A percentile compares a stretch with the other conserved stretches of the same genome.
Conservation (phyloP, 2,888 invertebrate species). For the Leptarthrus brevirostris region DNA sequence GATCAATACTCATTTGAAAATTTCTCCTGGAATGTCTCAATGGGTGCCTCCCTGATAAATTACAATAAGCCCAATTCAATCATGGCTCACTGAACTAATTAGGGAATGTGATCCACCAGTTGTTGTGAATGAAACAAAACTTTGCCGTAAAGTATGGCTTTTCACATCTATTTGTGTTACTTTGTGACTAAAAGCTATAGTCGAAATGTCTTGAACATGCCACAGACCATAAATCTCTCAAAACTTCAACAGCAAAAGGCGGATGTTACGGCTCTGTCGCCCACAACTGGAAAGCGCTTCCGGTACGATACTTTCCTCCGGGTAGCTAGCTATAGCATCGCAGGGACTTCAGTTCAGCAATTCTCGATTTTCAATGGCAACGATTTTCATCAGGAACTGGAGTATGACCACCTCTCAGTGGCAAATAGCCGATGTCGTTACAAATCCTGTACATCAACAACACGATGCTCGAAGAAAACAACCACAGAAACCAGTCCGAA, state of each 20-base stretch:
- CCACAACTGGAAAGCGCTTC: not conserved
- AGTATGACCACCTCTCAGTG: not conserved
- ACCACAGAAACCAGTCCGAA: no score
- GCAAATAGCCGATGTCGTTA: not conserved
- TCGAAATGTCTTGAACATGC: conserved; percentile 33
- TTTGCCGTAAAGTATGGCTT: conserved; percentile 31
- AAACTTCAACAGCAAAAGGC: conserved; percentile 44
- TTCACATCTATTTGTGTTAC: conserved; percentile 40
- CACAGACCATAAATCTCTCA: conserved; percentile 37
- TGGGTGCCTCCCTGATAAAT: not conserved
- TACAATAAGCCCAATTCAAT: not conserved
- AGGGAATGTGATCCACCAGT: not conserved
- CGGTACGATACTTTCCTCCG: not conserved
- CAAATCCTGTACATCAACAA: conserved; percentile 6
- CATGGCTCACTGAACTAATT: not conserved
- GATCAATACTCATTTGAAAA: no score
- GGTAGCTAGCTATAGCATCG: not conserved
- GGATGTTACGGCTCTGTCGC: conserved; percentile 41
- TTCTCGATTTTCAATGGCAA: not conserved
- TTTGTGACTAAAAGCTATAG: conserved; percentile 20
- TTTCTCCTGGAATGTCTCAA: no score
- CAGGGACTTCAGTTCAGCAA: not conserved
- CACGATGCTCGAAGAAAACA: not conserved
- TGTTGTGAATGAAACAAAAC: conserved; percentile 15
- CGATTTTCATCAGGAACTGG: conserved; percentile 1